phyloP scores from a whole-genome alignment of 2,888 invertebrate species.

The Cryptops parisi region DNA sequence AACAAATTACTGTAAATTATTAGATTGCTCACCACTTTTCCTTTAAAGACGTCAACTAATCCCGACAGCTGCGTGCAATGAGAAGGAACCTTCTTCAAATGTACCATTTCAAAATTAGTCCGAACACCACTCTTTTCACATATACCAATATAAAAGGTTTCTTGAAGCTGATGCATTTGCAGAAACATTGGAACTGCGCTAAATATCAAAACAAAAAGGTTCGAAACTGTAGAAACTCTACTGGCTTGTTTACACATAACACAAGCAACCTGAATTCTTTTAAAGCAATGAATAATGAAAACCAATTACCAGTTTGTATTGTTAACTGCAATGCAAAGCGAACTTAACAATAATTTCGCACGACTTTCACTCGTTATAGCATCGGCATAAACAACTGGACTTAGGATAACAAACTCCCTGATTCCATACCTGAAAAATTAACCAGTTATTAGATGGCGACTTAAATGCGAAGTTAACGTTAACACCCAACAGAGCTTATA shows the following conservation, averaged over 20 bases:
- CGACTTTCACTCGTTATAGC: slow-evolving; percentile 34
- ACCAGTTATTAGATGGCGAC: too few relatives aligned
- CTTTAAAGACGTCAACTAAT: slow-evolving; percentile 72
- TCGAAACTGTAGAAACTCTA: too few relatives aligned
- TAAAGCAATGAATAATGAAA: not conserved
- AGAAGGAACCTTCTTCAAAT: slow-evolving; percentile 60
- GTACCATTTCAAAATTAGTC: slow-evolving; percentile 78
- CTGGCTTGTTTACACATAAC: too few relatives aligned
- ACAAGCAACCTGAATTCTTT: too few relatives aligned
- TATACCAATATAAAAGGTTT: slow-evolving; percentile 54
- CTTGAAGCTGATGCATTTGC: slow-evolving; percentile 65
- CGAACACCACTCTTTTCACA: slow-evolving; percentile 59
- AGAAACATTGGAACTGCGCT: slow-evolving; percentile 71
- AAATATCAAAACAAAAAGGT: slow-evolving; percentile 23
- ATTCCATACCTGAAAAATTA: slow-evolving; percentile 54
- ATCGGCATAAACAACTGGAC: slow-evolving; percentile 42
- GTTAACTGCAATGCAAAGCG: slow-evolving; percentile 61
- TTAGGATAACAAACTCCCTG: slow-evolving; percentile 63
- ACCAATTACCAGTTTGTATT: slow-evolving; percentile 54
- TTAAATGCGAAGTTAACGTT: too few relatives aligned
- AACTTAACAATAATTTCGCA: slow-evolving; percentile 64
- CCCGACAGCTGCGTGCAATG: slow-evolving; percentile 64
- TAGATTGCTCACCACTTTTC: slow-evolving; percentile 45
- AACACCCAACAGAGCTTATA: too few relatives aligned
- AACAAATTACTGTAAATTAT: not conserved